These are phyloP conservation scores for Bombus difficillimus DNA, from an alignment of 1,140 invertebrate species.

Conservation along the genomic window DNA sequence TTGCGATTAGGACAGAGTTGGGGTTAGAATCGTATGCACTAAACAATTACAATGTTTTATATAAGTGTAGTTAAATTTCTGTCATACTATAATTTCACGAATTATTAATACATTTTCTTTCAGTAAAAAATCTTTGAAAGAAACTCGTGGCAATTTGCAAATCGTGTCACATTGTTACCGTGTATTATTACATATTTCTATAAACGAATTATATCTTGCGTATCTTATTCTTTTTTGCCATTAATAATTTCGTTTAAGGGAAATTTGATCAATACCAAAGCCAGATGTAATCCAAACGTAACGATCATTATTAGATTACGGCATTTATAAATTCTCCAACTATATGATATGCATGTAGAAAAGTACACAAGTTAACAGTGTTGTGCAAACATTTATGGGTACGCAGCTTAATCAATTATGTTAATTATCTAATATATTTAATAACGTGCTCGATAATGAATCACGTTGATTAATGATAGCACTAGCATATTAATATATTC, in stretches of 20 bases:
- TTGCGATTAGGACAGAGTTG: too few relatives aligned
- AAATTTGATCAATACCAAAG: not conserved
- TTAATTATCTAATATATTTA: conserved; percentile 24
- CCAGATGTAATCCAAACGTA: not conserved
- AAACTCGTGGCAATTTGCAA: too few relatives aligned
- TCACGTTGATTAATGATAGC: conserved; percentile 13
- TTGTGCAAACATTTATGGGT: not conserved
- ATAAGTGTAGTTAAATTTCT: too few relatives aligned
- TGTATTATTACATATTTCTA: too few relatives aligned
- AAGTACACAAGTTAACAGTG: not conserved
- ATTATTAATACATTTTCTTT: not conserved
- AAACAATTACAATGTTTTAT: too few relatives aligned
- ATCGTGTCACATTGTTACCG: too few relatives aligned
- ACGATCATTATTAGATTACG: not conserved
- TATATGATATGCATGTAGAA: not conserved
- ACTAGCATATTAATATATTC: not conserved
- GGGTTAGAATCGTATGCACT: too few relatives aligned
- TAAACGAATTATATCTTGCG: not conserved
- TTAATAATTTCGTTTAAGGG: not conserved
- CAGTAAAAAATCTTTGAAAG: not conserved
- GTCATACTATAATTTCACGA: too few relatives aligned
- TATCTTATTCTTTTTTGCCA: not conserved
- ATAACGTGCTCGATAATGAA: conserved; percentile 19
- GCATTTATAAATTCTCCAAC: not conserved
- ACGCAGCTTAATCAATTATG: conserved; percentile 17